Evolutionary conservation across 2,113 vertebrate genomes (phyloP).

Genomic region (Eptesicus fuscus): DNA sequence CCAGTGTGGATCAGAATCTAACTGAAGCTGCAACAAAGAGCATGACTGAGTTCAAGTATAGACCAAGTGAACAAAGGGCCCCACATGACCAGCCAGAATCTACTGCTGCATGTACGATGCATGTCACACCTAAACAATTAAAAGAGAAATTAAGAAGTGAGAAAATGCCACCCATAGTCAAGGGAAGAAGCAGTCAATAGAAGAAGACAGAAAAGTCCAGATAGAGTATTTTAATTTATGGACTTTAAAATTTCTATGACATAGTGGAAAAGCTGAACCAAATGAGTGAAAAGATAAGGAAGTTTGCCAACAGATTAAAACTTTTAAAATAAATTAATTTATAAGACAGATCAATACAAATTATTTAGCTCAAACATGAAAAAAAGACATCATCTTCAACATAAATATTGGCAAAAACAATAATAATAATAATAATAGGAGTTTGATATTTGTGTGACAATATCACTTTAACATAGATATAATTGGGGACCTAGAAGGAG

Average conservation of each 20-base stretch:
- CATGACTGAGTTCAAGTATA: no score
- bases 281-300: background rate
- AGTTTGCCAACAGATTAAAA: background rate
- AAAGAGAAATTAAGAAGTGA: background rate
- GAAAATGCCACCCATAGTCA: background rate
- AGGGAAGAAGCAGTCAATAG: background rate
- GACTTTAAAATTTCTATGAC: background rate
- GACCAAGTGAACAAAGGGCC: fast-evolving
- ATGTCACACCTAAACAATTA: background rate
- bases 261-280: fast-evolving
- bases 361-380: background rate
- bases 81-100: fast-evolving
- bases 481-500: background rate
- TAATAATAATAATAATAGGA: fast-evolving
- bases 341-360: background rate
- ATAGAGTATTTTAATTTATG: background rate
- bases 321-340: background rate
- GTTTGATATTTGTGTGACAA: fast-evolving
- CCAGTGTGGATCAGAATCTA: no score
- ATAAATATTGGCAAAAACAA: background rate
- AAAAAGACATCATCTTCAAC: no score
- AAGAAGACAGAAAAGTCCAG: background rate
- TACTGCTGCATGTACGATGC: no score
- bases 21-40: background rate
- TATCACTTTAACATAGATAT: fast-evolving